Conservation (phyloP, 1,140 invertebrate species). For the Listronotus bonariensis region DNA sequence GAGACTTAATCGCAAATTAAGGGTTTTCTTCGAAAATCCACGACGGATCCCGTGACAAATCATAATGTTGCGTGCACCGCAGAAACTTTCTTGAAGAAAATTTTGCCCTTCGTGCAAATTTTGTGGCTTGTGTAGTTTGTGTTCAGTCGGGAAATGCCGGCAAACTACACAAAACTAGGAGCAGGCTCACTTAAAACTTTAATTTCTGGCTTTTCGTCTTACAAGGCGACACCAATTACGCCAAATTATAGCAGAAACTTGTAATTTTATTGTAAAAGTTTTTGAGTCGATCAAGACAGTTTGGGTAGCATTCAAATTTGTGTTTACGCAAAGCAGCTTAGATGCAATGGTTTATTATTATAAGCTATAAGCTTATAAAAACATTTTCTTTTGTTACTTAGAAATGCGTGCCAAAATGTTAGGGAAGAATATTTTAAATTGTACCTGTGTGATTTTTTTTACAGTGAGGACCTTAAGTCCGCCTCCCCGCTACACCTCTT, state of each 20-base stretch:
- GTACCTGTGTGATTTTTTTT: no score
- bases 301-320: neutral
- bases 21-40: no score
- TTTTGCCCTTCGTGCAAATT: neutral
- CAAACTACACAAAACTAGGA: constrained; percentile 32
- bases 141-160: constrained; percentile 6
- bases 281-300: constrained; percentile 26
- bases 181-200: constrained; percentile 33
- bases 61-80: constrained; percentile 29
- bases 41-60: constrained; percentile 25
- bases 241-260: constrained; percentile 34
- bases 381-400: no score
- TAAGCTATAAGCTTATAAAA: no score
- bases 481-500: no score
- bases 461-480: no score
- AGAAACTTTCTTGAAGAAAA: constrained; percentile 8
- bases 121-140: constrained; percentile 4
- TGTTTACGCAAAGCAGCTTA: constrained; percentile 11
- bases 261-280: constrained; percentile 38
- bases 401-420: no score
- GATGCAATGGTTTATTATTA: constrained; percentile 12
- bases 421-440: no score
- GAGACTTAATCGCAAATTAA: no score
- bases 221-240: constrained; percentile 35
- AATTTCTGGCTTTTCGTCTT: constrained; percentile 34